These are phyloP conservation scores for Lonchura striata DNA, from an alignment of 2,113 vertebrate genomes.

Conservation along the genomic window DNA sequence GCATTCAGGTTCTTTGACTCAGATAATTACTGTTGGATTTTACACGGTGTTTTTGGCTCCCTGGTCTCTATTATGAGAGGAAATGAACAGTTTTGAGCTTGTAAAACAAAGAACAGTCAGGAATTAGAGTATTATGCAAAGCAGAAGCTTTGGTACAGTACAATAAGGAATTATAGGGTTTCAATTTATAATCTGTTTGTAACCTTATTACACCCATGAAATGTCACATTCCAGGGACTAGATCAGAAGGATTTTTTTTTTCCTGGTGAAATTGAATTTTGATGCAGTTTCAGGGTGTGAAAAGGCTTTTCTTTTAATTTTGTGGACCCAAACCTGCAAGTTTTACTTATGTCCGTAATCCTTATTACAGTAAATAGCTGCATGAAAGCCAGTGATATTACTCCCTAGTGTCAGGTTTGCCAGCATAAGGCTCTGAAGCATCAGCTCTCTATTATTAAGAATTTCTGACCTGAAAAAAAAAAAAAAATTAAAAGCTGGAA, in stretches of 20 bases:
- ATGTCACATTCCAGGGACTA: slow-evolving; percentile 72
- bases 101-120: slow-evolving; percentile 66
- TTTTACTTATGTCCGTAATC: slow-evolving; percentile 49
- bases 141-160: slow-evolving; percentile 65
- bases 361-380: slow-evolving; percentile 53
- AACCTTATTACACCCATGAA: slow-evolving; percentile 73
- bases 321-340: slow-evolving; percentile 48
- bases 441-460: slow-evolving; percentile 35
- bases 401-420: slow-evolving; percentile 47
- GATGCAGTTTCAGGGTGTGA: slow-evolving; percentile 51
- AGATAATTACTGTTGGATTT: slow-evolving; percentile 68
- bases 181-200: slow-evolving; percentile 74
- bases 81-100: slow-evolving; percentile 63
- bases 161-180: slow-evolving; percentile 72
- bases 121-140: slow-evolving; percentile 75
- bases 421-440: slow-evolving; percentile 36
- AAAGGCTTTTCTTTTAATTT: slow-evolving; percentile 54
- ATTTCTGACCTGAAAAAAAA: slow-evolving; percentile 22
- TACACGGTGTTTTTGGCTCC: slow-evolving; percentile 53
- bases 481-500: slow-evolving; percentile 28
- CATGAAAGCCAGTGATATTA: slow-evolving; percentile 48
- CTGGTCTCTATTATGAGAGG: slow-evolving; percentile 44
- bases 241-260: slow-evolving; percentile 68
- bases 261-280: slow-evolving; percentile 64
- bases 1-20: slow-evolving; percentile 49